Evolutionary conservation across 2,797 vertebrate genomes (phyloP).

Genomic region (Parambassis ranga): DNA sequence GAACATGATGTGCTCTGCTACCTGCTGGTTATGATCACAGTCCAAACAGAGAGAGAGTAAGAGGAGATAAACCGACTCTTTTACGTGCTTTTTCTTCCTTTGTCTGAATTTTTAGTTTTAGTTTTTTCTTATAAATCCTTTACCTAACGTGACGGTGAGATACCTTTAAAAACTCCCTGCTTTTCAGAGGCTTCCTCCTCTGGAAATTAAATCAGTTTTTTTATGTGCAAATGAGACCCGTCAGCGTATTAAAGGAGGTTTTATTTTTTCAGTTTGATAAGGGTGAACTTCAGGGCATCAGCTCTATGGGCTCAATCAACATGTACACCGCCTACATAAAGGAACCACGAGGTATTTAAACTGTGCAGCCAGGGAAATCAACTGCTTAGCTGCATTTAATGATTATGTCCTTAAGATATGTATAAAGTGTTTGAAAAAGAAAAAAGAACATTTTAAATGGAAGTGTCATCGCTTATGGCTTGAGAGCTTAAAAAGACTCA

Average conservation of each 20-base stretch:
- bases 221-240: conserved; percentile 8
- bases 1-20: conserved; percentile 9
- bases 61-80: background rate
- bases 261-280: conserved; percentile 10
- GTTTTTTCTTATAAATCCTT: too few species aligned
- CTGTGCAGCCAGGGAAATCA: conserved; percentile 13
- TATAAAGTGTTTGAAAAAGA: background rate
- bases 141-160: too few species aligned
- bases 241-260: background rate
- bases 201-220: conserved; percentile 6
- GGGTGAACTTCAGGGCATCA: conserved; percentile 26
- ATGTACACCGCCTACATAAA: conserved; percentile 10
- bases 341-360: conserved; percentile 10
- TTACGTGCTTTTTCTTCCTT: too few species aligned
- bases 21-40: conserved; percentile 33
- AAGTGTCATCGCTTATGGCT: conserved; percentile 15
- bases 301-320: conserved; percentile 36
- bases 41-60: conserved; percentile 9
- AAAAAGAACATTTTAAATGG: conserved; percentile 7
- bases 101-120: too few species aligned
- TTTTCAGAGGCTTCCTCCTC: background rate
- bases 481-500: conserved; percentile 17
- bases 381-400: conserved; percentile 24
- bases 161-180: background rate
- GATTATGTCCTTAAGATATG: conserved; percentile 33